Evolutionary conservation across 2,888 invertebrate species (phyloP).

Genomic region (Anticlea derivata): DNA sequence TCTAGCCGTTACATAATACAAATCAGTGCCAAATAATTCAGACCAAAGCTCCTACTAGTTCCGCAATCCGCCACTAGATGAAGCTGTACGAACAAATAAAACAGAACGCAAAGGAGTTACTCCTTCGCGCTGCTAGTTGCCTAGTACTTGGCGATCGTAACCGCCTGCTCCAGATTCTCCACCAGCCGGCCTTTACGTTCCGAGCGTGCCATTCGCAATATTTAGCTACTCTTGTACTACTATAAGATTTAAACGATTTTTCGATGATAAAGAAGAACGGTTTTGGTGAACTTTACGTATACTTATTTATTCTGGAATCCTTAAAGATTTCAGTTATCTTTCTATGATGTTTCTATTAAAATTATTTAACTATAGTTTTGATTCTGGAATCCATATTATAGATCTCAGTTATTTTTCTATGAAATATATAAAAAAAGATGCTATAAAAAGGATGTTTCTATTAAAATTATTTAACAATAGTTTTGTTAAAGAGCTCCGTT

Average conservation of each 20-base stretch:
- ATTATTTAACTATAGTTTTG: too few relatives aligned
- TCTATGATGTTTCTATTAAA: too few relatives aligned
- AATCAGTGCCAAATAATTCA: background rate
- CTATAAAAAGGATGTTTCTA: too few relatives aligned
- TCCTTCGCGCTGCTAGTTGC: slow-evolving; percentile 48
- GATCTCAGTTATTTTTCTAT: too few relatives aligned
- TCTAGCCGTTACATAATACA: slow-evolving; percentile 1
- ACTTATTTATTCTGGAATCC: too few relatives aligned
- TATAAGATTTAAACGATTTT: too few relatives aligned
- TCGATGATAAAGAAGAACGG: background rate
- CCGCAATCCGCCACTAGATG: slow-evolving; percentile 46
- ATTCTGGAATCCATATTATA: too few relatives aligned
- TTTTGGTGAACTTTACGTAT: too few relatives aligned
- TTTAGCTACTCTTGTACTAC: background rate
- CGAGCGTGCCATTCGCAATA: slow-evolving; percentile 68
- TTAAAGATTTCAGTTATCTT: too few relatives aligned
- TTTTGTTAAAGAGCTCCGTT: too few relatives aligned
- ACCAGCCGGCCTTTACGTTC: slow-evolving; percentile 71
- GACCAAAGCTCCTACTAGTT: slow-evolving; percentile 17
- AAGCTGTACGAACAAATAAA: slow-evolving; percentile 19
- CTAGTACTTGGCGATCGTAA: slow-evolving; percentile 81
- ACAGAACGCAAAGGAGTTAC: slow-evolving; percentile 6
- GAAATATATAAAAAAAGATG: too few relatives aligned
- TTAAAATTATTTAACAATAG: too few relatives aligned
- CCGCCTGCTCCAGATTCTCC: slow-evolving; percentile 84